Conservation (phyloP, 2,888 invertebrate species). For the Eupeodes latifasciatus region DNA sequence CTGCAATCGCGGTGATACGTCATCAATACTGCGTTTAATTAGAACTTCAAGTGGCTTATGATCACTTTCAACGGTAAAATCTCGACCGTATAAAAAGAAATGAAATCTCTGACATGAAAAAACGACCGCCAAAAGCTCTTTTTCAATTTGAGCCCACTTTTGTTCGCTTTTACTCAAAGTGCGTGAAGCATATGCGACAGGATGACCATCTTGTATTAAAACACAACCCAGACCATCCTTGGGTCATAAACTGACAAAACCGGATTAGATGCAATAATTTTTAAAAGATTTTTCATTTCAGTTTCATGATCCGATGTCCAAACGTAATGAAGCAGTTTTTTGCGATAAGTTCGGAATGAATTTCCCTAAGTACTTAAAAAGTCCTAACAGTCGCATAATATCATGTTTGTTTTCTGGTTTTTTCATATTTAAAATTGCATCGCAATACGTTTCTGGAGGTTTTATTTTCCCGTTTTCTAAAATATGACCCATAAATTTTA, state of each 20-base stretch:
- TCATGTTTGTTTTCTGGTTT: constrained; percentile 50
- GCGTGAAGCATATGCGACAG: constrained; percentile 80
- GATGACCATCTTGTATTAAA: constrained; percentile 72
- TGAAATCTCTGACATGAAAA: constrained; percentile 73
- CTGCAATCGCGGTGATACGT: too few species aligned
- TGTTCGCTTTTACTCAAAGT: constrained; percentile 78
- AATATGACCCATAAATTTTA: constrained; percentile 78
- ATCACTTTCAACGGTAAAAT: constrained; percentile 38
- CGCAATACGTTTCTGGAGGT: constrained; percentile 40
- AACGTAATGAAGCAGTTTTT: constrained; percentile 45
- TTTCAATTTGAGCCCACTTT: constrained; percentile 82
- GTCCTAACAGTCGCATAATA: constrained; percentile 54
- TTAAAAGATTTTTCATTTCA: constrained; percentile 42
- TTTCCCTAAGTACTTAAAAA: constrained; percentile 73
- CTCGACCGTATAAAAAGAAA: constrained; percentile 43
- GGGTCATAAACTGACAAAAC: constrained; percentile 66
- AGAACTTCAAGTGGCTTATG: constrained; percentile 79
- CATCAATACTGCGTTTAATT: too few species aligned
- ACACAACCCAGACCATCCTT: constrained; percentile 51
- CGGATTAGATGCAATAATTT: constrained; percentile 42
- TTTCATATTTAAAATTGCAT: constrained; percentile 65
- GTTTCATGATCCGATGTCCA: constrained; percentile 58
- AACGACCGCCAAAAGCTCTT: constrained; percentile 80
- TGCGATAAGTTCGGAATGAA: constrained; percentile 75
- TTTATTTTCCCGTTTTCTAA: constrained; percentile 16